A percentile compares a stretch with the other conserved stretches of the same genome.
Evolutionary conservation across 2,113 vertebrate species (phyloP).

Genomic region (Chamaea fasciata): DNA sequence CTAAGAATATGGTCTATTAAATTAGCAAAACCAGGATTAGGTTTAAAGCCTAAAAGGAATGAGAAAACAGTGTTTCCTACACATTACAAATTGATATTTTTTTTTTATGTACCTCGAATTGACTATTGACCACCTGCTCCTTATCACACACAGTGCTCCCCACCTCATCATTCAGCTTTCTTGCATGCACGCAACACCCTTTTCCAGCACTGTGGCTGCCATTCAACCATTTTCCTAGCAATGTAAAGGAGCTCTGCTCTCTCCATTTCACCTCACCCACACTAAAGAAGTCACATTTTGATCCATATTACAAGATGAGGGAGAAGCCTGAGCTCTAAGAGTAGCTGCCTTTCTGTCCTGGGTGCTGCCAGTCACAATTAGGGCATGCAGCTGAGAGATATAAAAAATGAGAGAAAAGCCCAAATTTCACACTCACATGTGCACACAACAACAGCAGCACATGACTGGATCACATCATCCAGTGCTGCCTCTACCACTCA

Average conservation of each 20-base stretch:
- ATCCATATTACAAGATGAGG: background rate
- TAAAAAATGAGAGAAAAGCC: background rate
- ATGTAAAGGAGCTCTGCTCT: background rate
- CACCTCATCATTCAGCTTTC: background rate
- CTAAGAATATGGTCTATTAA: background rate
- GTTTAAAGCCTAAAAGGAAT: background rate
- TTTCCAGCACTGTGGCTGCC: background rate
- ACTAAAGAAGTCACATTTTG: background rate
- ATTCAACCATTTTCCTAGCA: background rate
- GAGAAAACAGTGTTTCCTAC: background rate
- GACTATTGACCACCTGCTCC: background rate
- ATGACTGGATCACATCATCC: background rate
- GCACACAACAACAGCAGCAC: rapidly evolving
- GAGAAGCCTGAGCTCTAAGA: background rate
- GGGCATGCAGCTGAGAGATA: background rate
- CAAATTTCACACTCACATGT: background rate
- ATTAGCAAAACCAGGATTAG: background rate
- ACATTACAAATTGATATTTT: background rate
- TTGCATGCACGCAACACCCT: background rate
- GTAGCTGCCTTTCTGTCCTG: background rate
- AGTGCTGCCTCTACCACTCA: background rate
- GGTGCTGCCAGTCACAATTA: background rate
- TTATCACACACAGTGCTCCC: background rate
- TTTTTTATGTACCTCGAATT: background rate
- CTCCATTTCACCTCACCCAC: background rate